Evolutionary conservation across 2,888 invertebrate genomes (phyloP).

Genomic region (Pteria penguin): DNA sequence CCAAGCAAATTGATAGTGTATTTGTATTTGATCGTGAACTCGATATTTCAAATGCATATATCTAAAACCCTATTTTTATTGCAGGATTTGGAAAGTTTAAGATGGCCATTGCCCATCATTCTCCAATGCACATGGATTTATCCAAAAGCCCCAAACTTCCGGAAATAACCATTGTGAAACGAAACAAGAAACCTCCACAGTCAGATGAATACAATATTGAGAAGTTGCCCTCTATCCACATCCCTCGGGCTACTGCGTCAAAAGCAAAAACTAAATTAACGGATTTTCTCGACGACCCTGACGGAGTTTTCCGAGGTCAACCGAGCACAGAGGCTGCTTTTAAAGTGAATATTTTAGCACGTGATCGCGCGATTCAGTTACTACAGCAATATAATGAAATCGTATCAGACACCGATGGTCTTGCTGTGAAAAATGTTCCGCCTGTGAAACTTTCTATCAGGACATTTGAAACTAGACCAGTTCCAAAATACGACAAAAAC

Average conservation of each 20-base stretch:
- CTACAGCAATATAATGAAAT: conserved; percentile 56
- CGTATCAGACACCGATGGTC: conserved; percentile 41
- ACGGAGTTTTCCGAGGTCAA: neutral
- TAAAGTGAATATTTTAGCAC: conserved; percentile 20
- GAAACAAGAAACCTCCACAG: neutral
- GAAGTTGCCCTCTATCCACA: neutral
- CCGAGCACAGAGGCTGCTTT: neutral
- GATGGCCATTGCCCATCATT: neutral
- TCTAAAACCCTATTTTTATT: no score
- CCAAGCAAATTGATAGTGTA: no score
- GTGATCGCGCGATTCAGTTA: conserved; percentile 44
- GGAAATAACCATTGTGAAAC: neutral
- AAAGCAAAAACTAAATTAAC: neutral
- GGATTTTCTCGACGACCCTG: conserved; percentile 4
- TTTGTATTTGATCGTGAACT: no score
- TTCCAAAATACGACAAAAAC: conserved; percentile 45
- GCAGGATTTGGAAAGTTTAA: no score
- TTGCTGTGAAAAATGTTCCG: conserved; percentile 54
- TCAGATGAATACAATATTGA: neutral
- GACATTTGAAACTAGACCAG: conserved; percentile 27
- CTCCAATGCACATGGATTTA: neutral
- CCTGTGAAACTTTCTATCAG: conserved; percentile 53
- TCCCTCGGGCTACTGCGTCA: neutral
- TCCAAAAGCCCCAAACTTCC: neutral
- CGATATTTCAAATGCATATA: no score